Percentiles rank a stretch among this genome's conserved stretches.
Evolutionary conservation across 1,140 invertebrate species (phyloP).

Genomic region (Macrocentrus cingulum): DNA sequence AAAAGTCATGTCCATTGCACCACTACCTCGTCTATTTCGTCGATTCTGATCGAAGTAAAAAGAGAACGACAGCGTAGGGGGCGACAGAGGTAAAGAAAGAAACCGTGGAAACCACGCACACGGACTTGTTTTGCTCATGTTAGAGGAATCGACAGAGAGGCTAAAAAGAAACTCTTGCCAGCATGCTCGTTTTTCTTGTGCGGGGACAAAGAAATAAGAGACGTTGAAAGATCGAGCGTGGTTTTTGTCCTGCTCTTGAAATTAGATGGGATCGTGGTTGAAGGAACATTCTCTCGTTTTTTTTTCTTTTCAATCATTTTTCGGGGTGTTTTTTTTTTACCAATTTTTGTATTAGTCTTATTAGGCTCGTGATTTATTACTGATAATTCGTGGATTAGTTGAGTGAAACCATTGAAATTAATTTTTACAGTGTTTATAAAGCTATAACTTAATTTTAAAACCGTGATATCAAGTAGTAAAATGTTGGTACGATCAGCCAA

Average conservation of each 20-base stretch:
- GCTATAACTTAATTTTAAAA: too few relatives aligned
- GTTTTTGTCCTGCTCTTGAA: constrained; percentile 14
- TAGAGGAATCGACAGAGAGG: constrained; percentile 10
- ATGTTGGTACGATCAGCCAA: too few relatives aligned
- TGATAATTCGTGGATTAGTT: too few relatives aligned
- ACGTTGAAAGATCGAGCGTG: constrained; percentile 18
- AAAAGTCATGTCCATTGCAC: constrained; percentile 13
- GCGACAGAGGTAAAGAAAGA: not conserved
- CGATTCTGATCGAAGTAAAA: not conserved
- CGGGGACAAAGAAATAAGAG: constrained; percentile 13
- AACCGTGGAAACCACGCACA: constrained; percentile 1
- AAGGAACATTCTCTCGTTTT: not conserved
- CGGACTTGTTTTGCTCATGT: constrained; percentile 10
- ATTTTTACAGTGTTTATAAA: too few relatives aligned
- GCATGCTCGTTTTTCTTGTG: constrained; percentile 16
- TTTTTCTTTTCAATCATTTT: too few relatives aligned
- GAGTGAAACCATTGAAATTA: too few relatives aligned
- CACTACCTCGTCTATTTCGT: not conserved
- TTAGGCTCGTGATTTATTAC: too few relatives aligned
- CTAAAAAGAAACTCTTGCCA: constrained; percentile 7
- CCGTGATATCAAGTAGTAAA: too few relatives aligned
- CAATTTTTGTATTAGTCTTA: too few relatives aligned
- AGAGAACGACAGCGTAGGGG: not conserved
- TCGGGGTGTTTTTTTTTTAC: too few relatives aligned
- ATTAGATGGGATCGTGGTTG: constrained; percentile 18